Evolutionary conservation across 2,888 invertebrate genomes (phyloP).

Genomic region (Lasius platythorax): DNA sequence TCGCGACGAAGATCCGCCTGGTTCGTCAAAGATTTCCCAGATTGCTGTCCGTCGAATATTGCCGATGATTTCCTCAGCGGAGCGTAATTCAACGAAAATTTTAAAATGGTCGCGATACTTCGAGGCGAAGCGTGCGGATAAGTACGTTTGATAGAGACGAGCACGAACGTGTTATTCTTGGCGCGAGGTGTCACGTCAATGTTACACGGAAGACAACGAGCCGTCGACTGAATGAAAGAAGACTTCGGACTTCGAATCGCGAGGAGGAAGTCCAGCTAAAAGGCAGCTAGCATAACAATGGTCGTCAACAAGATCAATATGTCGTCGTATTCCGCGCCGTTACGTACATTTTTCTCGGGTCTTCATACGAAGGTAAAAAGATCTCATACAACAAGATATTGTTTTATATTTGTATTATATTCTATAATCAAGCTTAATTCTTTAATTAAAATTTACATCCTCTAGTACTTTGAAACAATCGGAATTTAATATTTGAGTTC

Average conservation of each 20-base stretch:
- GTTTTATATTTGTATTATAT: not conserved
- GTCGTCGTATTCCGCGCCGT: conserved; percentile 82
- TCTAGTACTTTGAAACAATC: not conserved
- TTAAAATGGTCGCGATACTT: not conserved
- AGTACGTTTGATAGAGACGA: conserved; percentile 20
- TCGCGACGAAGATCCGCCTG: not conserved
- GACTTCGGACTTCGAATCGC: conserved; percentile 20
- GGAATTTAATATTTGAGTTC: not conserved
- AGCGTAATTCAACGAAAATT: not conserved
- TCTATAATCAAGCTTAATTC: not conserved
- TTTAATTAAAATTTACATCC: not conserved
- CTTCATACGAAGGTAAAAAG: conserved; percentile 81
- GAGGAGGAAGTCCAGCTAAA: conserved; percentile 3
- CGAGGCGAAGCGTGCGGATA: conserved; percentile 24
- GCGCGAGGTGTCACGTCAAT: conserved; percentile 10
- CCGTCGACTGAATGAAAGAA: conserved; percentile 18
- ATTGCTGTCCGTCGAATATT: not conserved
- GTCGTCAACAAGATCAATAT: conserved; percentile 85
- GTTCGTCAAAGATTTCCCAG: not conserved
- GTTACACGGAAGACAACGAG: not conserved
- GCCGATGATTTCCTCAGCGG: conserved; percentile 2
- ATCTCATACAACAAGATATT: not conserved
- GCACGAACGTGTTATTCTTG: conserved; percentile 14
- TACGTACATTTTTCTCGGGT: conserved; percentile 82
- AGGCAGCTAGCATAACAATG: conserved; percentile 80